These are phyloP conservation scores for Tethya wilhelma DNA, from an alignment of 37 sponge, comb jelly and placozoan species.

Conservation along the genomic window DNA sequence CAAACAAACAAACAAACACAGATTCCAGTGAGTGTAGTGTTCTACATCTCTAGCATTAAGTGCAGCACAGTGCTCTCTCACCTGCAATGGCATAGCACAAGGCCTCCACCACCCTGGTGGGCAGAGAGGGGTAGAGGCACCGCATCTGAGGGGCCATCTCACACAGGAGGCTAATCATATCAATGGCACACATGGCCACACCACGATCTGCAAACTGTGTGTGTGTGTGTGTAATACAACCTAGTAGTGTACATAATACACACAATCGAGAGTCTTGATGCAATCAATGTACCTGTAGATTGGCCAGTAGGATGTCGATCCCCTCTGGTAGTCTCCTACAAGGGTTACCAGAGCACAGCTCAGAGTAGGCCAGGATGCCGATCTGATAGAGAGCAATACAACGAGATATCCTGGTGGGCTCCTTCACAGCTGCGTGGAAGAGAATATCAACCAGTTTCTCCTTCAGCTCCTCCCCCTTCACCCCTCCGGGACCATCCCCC, in stretches of 20 bases:
- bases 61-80: not conserved
- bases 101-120: constrained; percentile 28
- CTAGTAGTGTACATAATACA: not conserved
- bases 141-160: constrained; percentile 41
- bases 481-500: not conserved
- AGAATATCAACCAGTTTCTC: constrained; percentile 42
- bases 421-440: constrained; percentile 44
- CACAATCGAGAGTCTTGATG: not conserved
- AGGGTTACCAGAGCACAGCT: constrained; percentile 12
- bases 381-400: constrained; percentile 66
- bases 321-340: constrained; percentile 35
- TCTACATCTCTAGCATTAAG: not conserved
- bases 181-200: constrained; percentile 77
- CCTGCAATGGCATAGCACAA: constrained; percentile 49
- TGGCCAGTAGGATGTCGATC: constrained; percentile 65
- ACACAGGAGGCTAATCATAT: constrained; percentile 76
- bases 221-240: not conserved
- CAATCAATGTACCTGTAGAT: constrained; percentile 47
- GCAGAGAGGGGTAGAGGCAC: constrained; percentile 32
- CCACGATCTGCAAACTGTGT: constrained; percentile 65
- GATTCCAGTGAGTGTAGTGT: not conserved
- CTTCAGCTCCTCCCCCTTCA: constrained; percentile 31
- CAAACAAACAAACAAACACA: not conserved
- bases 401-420: constrained; percentile 36
- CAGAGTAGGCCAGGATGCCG: constrained; percentile 57